Evolutionary conservation across 1,140 invertebrate genomes (phyloP).

Genomic region (Diorhabda carinulata): DNA sequence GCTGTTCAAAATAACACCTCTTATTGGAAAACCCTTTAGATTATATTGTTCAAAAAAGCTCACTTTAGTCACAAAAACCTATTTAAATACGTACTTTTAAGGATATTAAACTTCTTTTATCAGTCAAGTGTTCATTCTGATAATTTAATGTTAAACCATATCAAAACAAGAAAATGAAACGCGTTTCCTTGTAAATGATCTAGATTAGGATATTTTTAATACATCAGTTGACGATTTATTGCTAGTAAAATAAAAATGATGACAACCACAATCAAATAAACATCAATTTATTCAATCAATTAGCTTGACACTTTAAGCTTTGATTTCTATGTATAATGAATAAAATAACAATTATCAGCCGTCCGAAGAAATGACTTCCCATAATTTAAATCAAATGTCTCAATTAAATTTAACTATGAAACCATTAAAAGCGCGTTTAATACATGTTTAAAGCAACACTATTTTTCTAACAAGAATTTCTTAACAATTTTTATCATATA

Average conservation of each 20-base stretch:
- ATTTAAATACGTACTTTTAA: no score
- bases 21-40: no score
- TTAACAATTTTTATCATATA: no score
- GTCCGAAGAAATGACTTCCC: neutral
- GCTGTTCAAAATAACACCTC: no score
- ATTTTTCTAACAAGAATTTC: no score
- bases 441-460: no score
- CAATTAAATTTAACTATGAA: neutral
- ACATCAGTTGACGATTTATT: neutral
- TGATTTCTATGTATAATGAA: neutral
- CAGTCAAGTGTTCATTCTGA: no score
- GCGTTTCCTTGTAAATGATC: neutral
- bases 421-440: no score
- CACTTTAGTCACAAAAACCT: no score
- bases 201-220: neutral
- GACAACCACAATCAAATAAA: neutral
- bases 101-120: no score
- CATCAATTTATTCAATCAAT: neutral
- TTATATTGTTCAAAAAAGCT: no score
- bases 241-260: neutral
- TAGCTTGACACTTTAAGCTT: neutral
- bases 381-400: neutral
- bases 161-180: neutral
- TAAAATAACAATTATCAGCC: neutral
- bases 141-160: no score